Evolutionary conservation across 2,797 vertebrate species (phyloP).

Genomic region (Chiloscyllium punctatum): DNA sequence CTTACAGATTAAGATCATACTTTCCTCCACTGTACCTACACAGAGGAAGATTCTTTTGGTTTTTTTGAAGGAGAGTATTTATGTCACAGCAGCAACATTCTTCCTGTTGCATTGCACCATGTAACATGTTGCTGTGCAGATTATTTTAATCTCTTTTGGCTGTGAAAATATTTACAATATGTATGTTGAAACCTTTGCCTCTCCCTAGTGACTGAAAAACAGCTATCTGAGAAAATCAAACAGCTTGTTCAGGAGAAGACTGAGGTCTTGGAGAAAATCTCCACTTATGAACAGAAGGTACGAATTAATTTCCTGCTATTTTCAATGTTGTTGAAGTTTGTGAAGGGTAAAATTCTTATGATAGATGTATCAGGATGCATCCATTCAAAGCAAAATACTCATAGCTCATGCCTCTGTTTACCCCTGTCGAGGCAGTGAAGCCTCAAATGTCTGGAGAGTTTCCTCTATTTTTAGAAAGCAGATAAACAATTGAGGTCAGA

Average conservation of each 20-base stretch:
- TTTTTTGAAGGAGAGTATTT: neutral
- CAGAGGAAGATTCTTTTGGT: neutral
- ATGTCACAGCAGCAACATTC: neutral
- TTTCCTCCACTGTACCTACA: neutral
- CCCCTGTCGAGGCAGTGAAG: neutral
- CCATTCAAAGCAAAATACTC: neutral
- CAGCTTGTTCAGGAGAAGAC: slow-evolving; percentile 73
- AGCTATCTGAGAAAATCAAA: slow-evolving; percentile 72
- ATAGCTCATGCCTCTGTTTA: neutral
- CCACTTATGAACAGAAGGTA: slow-evolving; percentile 78
- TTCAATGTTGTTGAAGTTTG: neutral
- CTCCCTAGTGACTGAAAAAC: slow-evolving; percentile 77
- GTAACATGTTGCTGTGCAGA: neutral
- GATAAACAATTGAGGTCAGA: neutral
- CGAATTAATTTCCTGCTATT: neutral
- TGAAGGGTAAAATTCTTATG: neutral
- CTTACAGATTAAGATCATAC: neutral
- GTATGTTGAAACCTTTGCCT: slow-evolving; percentile 38
- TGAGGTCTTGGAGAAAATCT: slow-evolving; percentile 67
- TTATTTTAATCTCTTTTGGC: neutral
- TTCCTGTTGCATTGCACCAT: neutral
- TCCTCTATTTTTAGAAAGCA: neutral
- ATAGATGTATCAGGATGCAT: neutral
- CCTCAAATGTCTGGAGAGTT: neutral
- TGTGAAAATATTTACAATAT: neutral